Evolutionary conservation across 2,888 invertebrate species (phyloP).

Genomic region (Amphiduros pacificus): DNA sequence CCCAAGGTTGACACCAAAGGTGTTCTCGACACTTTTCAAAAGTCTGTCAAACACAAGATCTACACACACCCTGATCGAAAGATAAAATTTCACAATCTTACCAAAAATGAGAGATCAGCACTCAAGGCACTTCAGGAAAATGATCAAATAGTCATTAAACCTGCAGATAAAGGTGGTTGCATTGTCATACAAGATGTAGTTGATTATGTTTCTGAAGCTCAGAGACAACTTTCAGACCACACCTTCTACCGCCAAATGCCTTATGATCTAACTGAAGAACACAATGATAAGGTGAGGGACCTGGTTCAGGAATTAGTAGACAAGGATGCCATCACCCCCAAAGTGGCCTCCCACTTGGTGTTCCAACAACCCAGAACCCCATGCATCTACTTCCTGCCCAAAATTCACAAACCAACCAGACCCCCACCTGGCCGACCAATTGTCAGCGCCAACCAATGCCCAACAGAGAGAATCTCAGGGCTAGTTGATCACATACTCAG

Average conservation of each 20-base stretch:
- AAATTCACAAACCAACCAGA: neutral
- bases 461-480: constrained; percentile 5
- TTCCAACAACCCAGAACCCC: too few relatives aligned
- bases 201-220: neutral
- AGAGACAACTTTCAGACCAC: neutral
- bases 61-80: too few relatives aligned
- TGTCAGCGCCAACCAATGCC: neutral
- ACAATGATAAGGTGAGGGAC: neutral
- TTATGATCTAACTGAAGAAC: neutral
- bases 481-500: neutral
- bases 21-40: too few relatives aligned
- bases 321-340: too few relatives aligned
- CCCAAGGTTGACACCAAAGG: too few relatives aligned
- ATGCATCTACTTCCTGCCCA: neutral
- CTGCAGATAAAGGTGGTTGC: neutral
- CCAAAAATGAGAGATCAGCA: neutral
- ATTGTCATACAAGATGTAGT: neutral
- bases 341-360: too few relatives aligned
- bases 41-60: too few relatives aligned
- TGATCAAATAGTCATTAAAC: neutral
- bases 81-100: too few relatives aligned
- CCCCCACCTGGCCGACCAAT: constrained; percentile 8
- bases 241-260: neutral
- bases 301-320: neutral
- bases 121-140: neutral